Evolutionary conservation across 2,797 vertebrate species (phyloP).

Genomic region (Myioborus melanocephalus): DNA sequence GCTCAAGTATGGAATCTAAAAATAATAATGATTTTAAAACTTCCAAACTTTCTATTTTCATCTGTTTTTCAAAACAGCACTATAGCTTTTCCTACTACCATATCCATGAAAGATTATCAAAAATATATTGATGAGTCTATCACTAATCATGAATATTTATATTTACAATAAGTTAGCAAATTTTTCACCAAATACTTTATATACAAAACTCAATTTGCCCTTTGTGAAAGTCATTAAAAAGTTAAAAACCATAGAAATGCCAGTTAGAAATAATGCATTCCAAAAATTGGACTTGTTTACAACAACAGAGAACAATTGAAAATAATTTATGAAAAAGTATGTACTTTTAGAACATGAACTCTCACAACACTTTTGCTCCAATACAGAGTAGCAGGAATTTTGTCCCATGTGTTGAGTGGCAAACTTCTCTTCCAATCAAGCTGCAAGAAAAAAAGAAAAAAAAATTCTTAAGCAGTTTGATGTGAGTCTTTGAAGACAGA

Average conservation of each 20-base stretch:
- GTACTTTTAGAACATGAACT: slow-evolving; percentile 35
- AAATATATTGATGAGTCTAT: slow-evolving; percentile 83
- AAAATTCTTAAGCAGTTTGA: neutral
- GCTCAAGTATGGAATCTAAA: slow-evolving; percentile 69
- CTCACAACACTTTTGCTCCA: slow-evolving; percentile 62
- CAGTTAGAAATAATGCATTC: slow-evolving; percentile 74
- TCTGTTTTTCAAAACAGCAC: slow-evolving; percentile 50
- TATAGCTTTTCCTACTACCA: slow-evolving; percentile 63
- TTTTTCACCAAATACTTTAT: slow-evolving; percentile 79
- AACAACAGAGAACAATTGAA: slow-evolving; percentile 64
- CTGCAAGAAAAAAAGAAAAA: neutral
- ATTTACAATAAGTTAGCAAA: slow-evolving; percentile 82
- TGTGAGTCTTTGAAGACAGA: neutral
- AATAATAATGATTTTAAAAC: slow-evolving; percentile 71
- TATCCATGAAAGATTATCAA: slow-evolving; percentile 80
- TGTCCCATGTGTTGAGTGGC: slow-evolving; percentile 30
- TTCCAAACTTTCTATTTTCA: slow-evolving; percentile 33
- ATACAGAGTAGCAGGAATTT: slow-evolving; percentile 40
- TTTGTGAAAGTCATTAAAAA: slow-evolving; percentile 78
- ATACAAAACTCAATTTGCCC: slow-evolving; percentile 77
- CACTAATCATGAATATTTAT: slow-evolving; percentile 73
- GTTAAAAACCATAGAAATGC: slow-evolving; percentile 81
- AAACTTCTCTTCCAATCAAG: slow-evolving; percentile 31
- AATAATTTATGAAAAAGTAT: slow-evolving; percentile 74
- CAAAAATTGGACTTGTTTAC: slow-evolving; percentile 72